A percentile compares a stretch with the other conserved stretches of the same genome.
Conservation (phyloP, 2,888 invertebrate genomes). For the Xestia sexstrigata region DNA sequence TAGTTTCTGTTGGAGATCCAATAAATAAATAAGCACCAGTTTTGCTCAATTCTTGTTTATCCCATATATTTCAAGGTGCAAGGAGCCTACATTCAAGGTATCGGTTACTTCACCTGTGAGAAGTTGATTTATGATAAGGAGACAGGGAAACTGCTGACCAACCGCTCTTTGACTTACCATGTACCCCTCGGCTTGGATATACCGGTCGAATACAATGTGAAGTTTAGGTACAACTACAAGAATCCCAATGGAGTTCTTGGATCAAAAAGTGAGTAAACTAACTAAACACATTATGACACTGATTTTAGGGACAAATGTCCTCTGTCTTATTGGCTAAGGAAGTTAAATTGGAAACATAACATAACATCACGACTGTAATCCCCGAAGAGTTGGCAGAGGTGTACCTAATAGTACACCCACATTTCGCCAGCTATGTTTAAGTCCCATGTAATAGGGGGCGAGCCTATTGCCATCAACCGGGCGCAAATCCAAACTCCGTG, state of each 20-base stretch:
- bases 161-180: slow-evolving; percentile 93
- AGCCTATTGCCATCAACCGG: too few species aligned
- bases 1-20: too few species aligned
- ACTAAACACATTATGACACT: not conserved
- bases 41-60: not conserved
- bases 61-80: slow-evolving; percentile 85
- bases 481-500: too few species aligned
- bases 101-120: slow-evolving; percentile 93
- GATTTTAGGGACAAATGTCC: too few species aligned
- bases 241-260: slow-evolving; percentile 92
- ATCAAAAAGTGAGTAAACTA: slow-evolving; percentile 91
- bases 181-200: slow-evolving; percentile 93
- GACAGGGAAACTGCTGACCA: slow-evolving; percentile 92
- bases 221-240: slow-evolving; percentile 91
- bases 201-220: slow-evolving; percentile 92
- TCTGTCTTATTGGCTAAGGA: too few species aligned
- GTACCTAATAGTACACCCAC: too few species aligned
- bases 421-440: too few species aligned
- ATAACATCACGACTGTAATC: too few species aligned
- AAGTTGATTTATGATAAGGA: slow-evolving; percentile 91
- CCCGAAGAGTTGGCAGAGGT: too few species aligned
- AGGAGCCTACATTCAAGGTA: slow-evolving; percentile 93
- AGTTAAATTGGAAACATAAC: too few species aligned
- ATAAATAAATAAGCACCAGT: too few species aligned
- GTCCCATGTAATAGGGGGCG: too few species aligned